Percentiles rank a stretch among this genome's conserved stretches.
phyloP scores from a whole-genome alignment of 2,113 vertebrate species.

The Toxotes jaculatrix region DNA sequence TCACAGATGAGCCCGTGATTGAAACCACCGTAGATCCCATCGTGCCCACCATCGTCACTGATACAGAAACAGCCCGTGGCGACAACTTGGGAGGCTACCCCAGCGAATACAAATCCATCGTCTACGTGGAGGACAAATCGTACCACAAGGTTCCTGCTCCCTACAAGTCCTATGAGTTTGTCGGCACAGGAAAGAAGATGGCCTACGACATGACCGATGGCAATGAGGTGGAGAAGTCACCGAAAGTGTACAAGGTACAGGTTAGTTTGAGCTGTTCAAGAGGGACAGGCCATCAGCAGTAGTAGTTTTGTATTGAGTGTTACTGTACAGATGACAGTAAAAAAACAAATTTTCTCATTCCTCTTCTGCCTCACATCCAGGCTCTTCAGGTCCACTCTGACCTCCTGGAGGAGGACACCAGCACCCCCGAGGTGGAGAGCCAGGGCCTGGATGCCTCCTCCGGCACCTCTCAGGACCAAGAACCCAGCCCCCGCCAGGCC shows the following conservation, averaged over 20 bases:
- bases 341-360: neutral
- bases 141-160: conserved; percentile 75
- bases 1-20: conserved; percentile 56
- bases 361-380: conserved; percentile 52
- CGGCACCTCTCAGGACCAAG: conserved; percentile 53
- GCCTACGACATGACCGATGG: conserved; percentile 55
- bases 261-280: neutral
- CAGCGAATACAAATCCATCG: conserved; percentile 79
- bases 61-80: conserved; percentile 73
- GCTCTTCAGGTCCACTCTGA: conserved; percentile 76
- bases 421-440: conserved; percentile 83
- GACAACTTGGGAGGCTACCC: conserved; percentile 81
- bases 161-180: conserved; percentile 82
- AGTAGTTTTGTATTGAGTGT: no score
- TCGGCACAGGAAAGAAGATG: conserved; percentile 73
- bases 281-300: no score
- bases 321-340: neutral
- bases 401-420: conserved; percentile 80
- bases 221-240: conserved; percentile 82
- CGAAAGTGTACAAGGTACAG: conserved; percentile 81
- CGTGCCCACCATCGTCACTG: conserved; percentile 66
- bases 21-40: conserved; percentile 61
- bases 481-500: conserved; percentile 57
- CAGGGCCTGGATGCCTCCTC: conserved; percentile 75
- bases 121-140: conserved; percentile 77